Conservation (phyloP, 53 echinoderm and acorn worm species). For the Arbacia lixula region DNA sequence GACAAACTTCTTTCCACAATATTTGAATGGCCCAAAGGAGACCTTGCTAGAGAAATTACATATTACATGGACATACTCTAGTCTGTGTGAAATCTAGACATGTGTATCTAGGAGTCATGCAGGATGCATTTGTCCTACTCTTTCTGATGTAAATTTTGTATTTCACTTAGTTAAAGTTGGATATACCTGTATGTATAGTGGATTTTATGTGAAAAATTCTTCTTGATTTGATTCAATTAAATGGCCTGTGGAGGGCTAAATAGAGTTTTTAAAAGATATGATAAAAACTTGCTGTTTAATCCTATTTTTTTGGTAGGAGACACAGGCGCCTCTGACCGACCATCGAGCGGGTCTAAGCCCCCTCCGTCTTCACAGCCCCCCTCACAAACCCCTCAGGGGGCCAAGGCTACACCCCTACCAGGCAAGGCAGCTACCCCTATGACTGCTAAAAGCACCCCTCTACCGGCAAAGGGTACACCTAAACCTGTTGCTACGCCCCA, state of each 20-base stretch:
- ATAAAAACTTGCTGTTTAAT: too few species aligned
- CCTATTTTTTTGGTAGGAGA: neutral
- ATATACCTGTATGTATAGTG: neutral
- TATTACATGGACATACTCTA: too few species aligned
- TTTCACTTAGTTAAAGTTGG: too few species aligned
- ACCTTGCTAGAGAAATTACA: too few species aligned
- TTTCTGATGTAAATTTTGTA: too few species aligned
- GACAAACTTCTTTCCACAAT: too few species aligned
- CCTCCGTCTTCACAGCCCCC: conserved; percentile 49
- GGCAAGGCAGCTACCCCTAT: conserved; percentile 35
- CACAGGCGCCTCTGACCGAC: conserved; percentile 53
- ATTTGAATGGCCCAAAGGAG: too few species aligned
- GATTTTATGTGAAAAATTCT: neutral
- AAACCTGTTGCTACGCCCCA: conserved; percentile 61
- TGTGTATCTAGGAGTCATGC: too few species aligned
- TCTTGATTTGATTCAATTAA: neutral
- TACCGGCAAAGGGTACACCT: conserved; percentile 41
- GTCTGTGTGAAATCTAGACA: too few species aligned
- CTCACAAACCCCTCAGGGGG: conserved; percentile 35
- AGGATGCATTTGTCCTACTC: too few species aligned
- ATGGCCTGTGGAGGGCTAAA: too few species aligned
- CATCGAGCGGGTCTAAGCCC: conserved; percentile 69
- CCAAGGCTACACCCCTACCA: conserved; percentile 38
- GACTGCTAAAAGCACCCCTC: conserved; percentile 63
- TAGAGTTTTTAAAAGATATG: too few species aligned